Evolutionary conservation across 1,140 invertebrate genomes (phyloP), one percentile per base, ranked within the genome.

Genomic region (Drosophila gunungcola): DNA sequence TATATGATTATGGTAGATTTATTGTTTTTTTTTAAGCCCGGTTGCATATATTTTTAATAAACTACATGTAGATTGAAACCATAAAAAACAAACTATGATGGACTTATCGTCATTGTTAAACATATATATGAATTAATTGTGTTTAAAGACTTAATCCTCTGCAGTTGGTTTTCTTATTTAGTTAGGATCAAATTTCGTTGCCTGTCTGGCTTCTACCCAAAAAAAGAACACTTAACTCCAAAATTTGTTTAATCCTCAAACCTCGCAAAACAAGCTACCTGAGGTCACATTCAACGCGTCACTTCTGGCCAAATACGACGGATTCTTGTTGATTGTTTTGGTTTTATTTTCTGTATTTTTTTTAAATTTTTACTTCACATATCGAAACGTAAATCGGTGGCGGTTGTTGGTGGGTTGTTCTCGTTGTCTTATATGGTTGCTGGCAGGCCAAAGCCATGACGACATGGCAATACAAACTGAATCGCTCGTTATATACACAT

Each of bases 361-460:
- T 34, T 74, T 43, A 63, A 46, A 39, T 34, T 32, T 64, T 34
- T n/a, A 49, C 58, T 46, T 65, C 43, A 25, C 48, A 46, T 38
- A 55, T 16, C 9, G 58, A 62, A 64, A 48, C 45, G 25, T 52
- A 63, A 73, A 48, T 69, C 53, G 70, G 45, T 55, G 51, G 32
- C 49, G 45, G 9, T 55, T 73, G 52, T 45, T 69, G 67, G 67
- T 70, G 67, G 64, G 64, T 36, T 69, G 67, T 55, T 64, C 42
- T 46, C 43, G 63, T 54, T 64, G 49, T 63, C 58, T 78, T 74
- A 73, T 77, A 63, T 73, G 63, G 60, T 39, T 11, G 64, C 43
- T 54, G 65, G 43, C 54, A 69, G 63, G 48, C 77, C 67, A 77
- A 56, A 64, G 68, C 65, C 58, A 88, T 86, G 83, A 86, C 83